Conservation (phyloP, 2,113 vertebrate species). For the Ailurus styani region DNA sequence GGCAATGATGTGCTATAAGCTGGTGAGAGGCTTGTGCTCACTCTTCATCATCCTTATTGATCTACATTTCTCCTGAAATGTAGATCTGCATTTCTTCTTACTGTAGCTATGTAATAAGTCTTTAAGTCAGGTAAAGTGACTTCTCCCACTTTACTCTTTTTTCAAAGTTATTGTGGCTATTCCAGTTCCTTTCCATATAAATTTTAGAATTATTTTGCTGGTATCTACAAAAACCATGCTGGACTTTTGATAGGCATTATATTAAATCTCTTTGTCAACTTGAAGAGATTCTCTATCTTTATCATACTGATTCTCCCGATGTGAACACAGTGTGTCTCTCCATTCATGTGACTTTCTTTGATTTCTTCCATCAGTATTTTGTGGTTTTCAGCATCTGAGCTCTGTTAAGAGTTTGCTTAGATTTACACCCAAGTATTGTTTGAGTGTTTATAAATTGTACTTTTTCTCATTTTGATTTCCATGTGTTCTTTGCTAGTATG, state of each 20-base stretch:
- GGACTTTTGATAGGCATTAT: not conserved
- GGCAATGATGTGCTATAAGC: accelerated
- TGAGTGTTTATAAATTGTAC: not conserved
- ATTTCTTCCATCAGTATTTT: not conserved
- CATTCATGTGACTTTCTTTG: not conserved
- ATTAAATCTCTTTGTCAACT: not conserved
- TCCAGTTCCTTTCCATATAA: no score
- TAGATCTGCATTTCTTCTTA: accelerated
- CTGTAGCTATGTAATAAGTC: accelerated
- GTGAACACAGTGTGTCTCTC: not conserved
- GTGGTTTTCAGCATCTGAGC: not conserved
- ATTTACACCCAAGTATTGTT: not conserved
- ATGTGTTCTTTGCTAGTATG: not conserved
- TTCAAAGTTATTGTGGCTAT: not conserved
- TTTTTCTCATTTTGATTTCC: not conserved
- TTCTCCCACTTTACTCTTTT: not conserved
- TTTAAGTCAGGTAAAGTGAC: not conserved
- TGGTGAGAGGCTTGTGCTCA: accelerated
- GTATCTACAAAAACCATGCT: not conserved
- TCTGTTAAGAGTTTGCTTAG: not conserved
- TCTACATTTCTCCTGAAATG: accelerated
- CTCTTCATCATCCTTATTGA: accelerated
- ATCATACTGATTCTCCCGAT: not conserved
- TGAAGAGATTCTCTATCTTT: not conserved
- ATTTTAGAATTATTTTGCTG: not conserved